Evolutionary conservation across 1,140 invertebrate genomes (phyloP).

Genomic region (Drosophila simulans): DNA sequence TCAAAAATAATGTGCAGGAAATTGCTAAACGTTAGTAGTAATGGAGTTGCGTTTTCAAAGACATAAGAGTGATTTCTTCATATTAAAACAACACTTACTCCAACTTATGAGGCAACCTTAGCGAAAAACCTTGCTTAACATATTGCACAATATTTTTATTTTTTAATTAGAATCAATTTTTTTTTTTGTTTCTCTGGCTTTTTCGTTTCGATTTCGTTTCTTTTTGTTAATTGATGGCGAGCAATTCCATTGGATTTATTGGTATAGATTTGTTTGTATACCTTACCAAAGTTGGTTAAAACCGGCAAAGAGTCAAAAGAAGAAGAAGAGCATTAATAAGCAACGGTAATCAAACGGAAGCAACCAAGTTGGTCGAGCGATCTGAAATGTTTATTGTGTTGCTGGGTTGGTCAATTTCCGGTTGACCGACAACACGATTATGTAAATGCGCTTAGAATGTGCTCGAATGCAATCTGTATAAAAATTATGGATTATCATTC

Average conservation of each 20-base stretch:
- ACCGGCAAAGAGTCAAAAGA: slow-evolving; percentile 20
- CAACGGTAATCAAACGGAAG: slow-evolving; percentile 74
- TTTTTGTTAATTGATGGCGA: slow-evolving; percentile 46
- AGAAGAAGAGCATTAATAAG: slow-evolving; percentile 29
- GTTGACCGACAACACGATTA: slow-evolving; percentile 47
- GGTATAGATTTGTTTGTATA: slow-evolving; percentile 8
- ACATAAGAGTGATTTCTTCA: slow-evolving; percentile 1
- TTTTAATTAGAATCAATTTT: slow-evolving; percentile 63
- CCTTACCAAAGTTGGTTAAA: slow-evolving; percentile 15
- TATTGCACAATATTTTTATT: slow-evolving; percentile 47
- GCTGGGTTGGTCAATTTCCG: slow-evolving; percentile 70
- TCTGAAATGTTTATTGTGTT: slow-evolving; percentile 31
- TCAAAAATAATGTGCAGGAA: background rate
- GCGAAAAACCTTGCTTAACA: slow-evolving; percentile 27
- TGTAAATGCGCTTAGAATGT: slow-evolving; percentile 47
- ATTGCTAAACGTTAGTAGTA: background rate
- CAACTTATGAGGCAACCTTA: slow-evolving; percentile 20
- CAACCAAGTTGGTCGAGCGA: slow-evolving; percentile 41
- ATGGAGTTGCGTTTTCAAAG: background rate
- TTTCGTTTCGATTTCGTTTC: slow-evolving; percentile 20
- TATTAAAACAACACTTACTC: slow-evolving; percentile 9
- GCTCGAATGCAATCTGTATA: slow-evolving; percentile 41
- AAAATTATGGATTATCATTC: slow-evolving; percentile 44
- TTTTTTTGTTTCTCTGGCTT: slow-evolving; percentile 18
- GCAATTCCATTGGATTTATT: slow-evolving; percentile 54